Conservation (phyloP, 2,888 invertebrate species). For the Heliothis peltigera region DNA sequence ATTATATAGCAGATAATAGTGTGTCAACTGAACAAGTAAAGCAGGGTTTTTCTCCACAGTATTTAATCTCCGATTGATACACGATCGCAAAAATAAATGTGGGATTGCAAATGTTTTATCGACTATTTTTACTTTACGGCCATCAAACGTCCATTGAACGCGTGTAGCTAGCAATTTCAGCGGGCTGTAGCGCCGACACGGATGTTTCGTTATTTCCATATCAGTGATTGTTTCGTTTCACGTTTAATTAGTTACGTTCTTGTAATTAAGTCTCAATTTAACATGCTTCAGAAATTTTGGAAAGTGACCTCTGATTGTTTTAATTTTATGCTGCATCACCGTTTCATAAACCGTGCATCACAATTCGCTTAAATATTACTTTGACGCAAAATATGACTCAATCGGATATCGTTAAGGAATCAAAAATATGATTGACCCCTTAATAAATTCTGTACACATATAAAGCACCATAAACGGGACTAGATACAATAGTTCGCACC, state of each 20-base stretch:
- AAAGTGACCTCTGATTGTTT: slow-evolving; percentile 26
- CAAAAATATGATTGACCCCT: slow-evolving; percentile 11
- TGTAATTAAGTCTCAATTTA: slow-evolving; percentile 18
- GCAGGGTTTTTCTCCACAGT: not conserved
- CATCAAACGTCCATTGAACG: slow-evolving; percentile 51
- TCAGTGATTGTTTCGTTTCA: slow-evolving; percentile 25
- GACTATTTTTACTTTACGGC: slow-evolving; percentile 41
- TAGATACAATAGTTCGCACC: slow-evolving; percentile 22
- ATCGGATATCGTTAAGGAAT: slow-evolving; percentile 3
- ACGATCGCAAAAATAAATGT: slow-evolving; percentile 6
- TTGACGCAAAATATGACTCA: not conserved
- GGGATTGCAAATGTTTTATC: slow-evolving; percentile 26
- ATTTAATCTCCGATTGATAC: not conserved
- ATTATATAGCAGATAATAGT: too few relatives aligned
- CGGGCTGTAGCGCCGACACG: slow-evolving; percentile 27
- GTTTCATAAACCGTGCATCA: not conserved
- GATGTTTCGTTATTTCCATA: slow-evolving; percentile 25
- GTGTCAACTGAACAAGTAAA: too few relatives aligned
- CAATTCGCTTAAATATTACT: not conserved
- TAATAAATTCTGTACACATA: slow-evolving; percentile 35
- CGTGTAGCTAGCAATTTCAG: slow-evolving; percentile 26
- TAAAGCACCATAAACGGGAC: slow-evolving; percentile 7
- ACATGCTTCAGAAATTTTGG: slow-evolving; percentile 35
- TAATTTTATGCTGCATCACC: not conserved
- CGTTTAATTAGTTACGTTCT: slow-evolving; percentile 36